Base-by-base conservation (phyloP, 1,140 invertebrate species). In the Xylocopa sonorina region DNA sequence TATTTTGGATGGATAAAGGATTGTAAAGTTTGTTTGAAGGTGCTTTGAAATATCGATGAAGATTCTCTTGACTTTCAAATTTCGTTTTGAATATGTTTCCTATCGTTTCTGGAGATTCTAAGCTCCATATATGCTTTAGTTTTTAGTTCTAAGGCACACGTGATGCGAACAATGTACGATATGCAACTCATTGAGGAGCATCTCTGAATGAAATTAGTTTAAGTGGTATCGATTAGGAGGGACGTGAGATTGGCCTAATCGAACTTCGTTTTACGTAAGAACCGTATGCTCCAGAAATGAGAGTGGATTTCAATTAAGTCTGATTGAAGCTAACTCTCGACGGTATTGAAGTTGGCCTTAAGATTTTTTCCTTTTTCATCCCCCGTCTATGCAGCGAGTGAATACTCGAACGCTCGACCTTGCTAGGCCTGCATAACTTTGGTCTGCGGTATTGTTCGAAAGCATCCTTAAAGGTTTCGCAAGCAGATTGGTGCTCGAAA, bases 401-500 rank as follows among this genome's bases (percentile, higher is more conserved):
- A 9, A 27, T 29, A 14, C 14, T 16, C 16, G 32, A 74, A 64
- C 53, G 46, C 72, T 74, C 64, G 48, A 64, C 43, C 46, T 74
- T 74, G 48, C 58, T 6, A 16, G n/a, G 0, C 24, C 18, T 41
- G 57, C 34, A 53, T 51, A 74, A 51, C 34, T 64, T 64, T 16
- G 14, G 48, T 5, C 48, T n/a, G 48, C 24, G 62, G 72, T 63
- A 75, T 75, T 75, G 48, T 75, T 75, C 21, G 16, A 27, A 43
- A 66, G 60, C 50, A 66, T 53, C 62, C 43, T 66, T 48, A 75
- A 75, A 53, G 62, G 60, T 75, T 53, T 53, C 62, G 24, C 53
- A 64, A 75, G 62, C 66, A 66, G 60, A 66, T 75, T 50, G 60
- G 48, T 55, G 12, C 27, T 75, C 32, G 48, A 64, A 53, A 41